phyloP scores from a whole-genome alignment of 2,888 invertebrate genomes.

The Dasypolia templi region DNA sequence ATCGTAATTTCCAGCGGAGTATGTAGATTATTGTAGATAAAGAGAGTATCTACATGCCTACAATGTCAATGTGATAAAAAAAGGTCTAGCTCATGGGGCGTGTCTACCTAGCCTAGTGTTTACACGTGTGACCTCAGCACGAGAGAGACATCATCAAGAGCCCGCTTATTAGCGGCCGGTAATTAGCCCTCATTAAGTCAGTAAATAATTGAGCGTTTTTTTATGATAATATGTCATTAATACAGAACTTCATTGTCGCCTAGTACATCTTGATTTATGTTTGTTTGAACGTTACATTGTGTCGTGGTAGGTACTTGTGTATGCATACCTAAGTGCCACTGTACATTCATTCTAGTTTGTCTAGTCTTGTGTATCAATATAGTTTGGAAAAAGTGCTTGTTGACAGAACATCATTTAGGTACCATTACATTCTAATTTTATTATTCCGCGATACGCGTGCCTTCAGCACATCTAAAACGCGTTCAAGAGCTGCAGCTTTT shows the following conservation, averaged over 20 bases:
- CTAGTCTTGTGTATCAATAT: too few relatives aligned
- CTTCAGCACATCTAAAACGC: too few relatives aligned
- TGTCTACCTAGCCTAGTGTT: conserved; percentile 18
- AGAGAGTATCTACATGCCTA: background rate
- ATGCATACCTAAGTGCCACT: too few relatives aligned
- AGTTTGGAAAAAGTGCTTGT: too few relatives aligned
- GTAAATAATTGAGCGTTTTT: conserved; percentile 52
- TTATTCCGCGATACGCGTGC: background rate
- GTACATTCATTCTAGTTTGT: background rate
- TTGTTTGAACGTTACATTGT: conserved; percentile 24
- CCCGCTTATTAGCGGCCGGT: conserved; percentile 36
- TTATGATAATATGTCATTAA: conserved; percentile 55
- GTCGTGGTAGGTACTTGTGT: background rate
- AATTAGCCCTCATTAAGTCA: conserved; percentile 43
- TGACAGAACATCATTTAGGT: background rate
- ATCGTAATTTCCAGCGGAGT: background rate
- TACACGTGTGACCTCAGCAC: conserved; percentile 33
- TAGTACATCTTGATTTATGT: background rate
- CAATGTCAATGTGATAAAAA: conserved; percentile 1
- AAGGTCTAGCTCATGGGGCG: conserved; percentile 22
- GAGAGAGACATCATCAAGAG: conserved; percentile 21
- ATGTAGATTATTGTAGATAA: background rate
- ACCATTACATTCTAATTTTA: too few relatives aligned
- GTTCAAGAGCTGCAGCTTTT: too few relatives aligned
- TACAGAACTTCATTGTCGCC: conserved; percentile 23